Evolutionary conservation across 2,797 vertebrate genomes (phyloP).

Genomic region (Orestias chungarensis): DNA sequence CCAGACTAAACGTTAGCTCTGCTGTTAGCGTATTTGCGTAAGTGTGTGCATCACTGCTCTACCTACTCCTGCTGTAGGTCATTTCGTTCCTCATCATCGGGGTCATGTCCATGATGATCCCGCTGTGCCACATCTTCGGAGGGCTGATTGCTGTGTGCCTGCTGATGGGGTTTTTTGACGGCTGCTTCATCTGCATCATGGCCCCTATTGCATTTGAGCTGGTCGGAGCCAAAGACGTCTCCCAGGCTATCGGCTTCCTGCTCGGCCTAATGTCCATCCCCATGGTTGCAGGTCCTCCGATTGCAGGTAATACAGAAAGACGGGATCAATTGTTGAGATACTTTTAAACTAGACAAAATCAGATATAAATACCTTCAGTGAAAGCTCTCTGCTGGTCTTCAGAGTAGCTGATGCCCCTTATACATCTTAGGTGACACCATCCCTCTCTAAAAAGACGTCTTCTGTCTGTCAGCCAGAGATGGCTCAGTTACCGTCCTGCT

Average conservation of each 20-base stretch:
- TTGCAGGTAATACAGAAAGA: constrained; percentile 85
- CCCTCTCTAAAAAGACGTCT: neutral
- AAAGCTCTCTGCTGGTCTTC: neutral
- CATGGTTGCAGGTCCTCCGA: constrained; percentile 93
- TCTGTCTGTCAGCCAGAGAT: neutral
- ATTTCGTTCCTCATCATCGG: constrained; percentile 93
- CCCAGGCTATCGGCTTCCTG: constrained; percentile 95
- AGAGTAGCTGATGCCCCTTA: neutral
- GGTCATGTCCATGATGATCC: constrained; percentile 98
- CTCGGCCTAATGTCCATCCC: constrained; percentile 96
- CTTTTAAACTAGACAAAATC: neutral
- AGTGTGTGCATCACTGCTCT: no score
- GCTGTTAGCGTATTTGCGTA: no score
- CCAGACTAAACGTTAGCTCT: no score
- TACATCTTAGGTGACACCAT: neutral
- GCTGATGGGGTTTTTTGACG: constrained; percentile 96
- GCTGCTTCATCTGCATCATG: constrained; percentile 98
- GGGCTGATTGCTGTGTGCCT: constrained; percentile 92
- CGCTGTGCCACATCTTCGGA: constrained; percentile 86
- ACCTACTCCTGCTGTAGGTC: constrained; percentile 77
- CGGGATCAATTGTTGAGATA: neutral
- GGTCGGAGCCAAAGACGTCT: constrained; percentile 88
- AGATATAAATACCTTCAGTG: neutral
- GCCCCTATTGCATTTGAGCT: constrained; percentile 96
- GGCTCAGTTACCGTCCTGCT: neutral